phyloP scores from a whole-genome alignment of 2,888 invertebrate genomes.

The Ischnura elegans region DNA sequence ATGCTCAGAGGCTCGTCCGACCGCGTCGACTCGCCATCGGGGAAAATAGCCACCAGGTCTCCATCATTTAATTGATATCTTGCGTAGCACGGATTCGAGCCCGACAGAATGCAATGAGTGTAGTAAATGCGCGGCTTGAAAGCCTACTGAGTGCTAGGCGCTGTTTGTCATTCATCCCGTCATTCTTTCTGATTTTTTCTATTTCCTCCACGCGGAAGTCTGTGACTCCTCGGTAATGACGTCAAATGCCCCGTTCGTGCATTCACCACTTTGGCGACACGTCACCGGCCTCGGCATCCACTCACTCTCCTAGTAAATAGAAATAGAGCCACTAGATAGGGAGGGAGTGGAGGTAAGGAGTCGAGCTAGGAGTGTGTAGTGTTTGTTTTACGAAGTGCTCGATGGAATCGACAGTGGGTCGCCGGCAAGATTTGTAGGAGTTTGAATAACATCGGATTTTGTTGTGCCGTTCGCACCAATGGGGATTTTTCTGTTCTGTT shows the following conservation, averaged over 20 bases:
- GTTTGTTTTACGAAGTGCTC: background rate
- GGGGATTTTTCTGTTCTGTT: background rate
- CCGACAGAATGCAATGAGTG: background rate
- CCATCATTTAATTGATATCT: constrained; percentile 9
- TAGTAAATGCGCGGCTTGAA: background rate
- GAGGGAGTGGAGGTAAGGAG: background rate
- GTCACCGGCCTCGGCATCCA: background rate
- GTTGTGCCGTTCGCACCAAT: background rate
- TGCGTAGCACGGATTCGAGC: background rate
- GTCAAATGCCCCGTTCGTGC: background rate
- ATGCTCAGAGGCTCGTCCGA: background rate
- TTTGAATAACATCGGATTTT: background rate
- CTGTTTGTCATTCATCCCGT: background rate
- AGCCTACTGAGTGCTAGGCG: background rate
- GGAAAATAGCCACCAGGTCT: background rate
- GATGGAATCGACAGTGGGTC: background rate
- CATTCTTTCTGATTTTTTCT: background rate
- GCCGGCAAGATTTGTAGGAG: background rate
- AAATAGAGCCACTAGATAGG: background rate
- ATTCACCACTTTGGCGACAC: background rate
- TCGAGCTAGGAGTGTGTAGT: background rate
- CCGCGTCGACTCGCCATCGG: background rate
- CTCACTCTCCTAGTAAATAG: background rate
- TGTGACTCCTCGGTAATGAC: background rate
- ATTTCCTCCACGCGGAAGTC: background rate